These are phyloP conservation scores for Oeneis ivallda DNA, from an alignment of 2,888 invertebrate genomes.

Conservation along the genomic window DNA sequence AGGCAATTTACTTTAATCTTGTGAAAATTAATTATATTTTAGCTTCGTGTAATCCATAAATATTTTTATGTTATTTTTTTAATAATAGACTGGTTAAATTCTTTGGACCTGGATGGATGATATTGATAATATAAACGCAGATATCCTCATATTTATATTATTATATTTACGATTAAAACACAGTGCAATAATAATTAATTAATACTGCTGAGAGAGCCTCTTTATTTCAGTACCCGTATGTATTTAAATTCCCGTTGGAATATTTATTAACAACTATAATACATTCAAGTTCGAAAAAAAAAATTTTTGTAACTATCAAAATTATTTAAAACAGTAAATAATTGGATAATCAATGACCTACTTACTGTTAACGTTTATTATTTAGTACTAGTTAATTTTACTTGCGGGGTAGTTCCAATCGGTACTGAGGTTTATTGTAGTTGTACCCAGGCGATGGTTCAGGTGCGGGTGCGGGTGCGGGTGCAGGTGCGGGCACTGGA, in stretches of 20 bases:
- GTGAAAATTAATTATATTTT: not conserved
- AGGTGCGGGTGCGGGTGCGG: conserved; percentile 47
- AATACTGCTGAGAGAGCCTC: conserved; percentile 36
- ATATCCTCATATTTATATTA: not conserved
- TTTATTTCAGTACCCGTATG: conserved; percentile 28
- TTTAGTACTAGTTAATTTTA: conserved; percentile 43
- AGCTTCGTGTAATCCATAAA: not conserved
- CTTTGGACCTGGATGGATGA: not conserved
- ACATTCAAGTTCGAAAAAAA: not conserved
- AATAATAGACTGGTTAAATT: not conserved
- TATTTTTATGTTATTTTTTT: not conserved
- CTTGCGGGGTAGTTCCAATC: conserved; percentile 69
- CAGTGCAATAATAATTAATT: conserved; percentile 12
- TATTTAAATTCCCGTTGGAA: not conserved
- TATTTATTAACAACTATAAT: not conserved
- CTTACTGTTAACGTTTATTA: not conserved
- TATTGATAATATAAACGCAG: conserved; percentile 7
- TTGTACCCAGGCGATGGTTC: conserved; percentile 58
- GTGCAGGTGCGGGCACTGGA: conserved; percentile 38
- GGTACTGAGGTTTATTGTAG: conserved; percentile 70
- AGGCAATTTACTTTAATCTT: no score
- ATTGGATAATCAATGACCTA: not conserved
- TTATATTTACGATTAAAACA: conserved; percentile 16
- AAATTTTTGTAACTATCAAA: conserved; percentile 6
- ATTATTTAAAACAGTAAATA: not conserved